Evolutionary conservation across 2,113 vertebrate species (phyloP).

Genomic region (Candoia aspera): DNA sequence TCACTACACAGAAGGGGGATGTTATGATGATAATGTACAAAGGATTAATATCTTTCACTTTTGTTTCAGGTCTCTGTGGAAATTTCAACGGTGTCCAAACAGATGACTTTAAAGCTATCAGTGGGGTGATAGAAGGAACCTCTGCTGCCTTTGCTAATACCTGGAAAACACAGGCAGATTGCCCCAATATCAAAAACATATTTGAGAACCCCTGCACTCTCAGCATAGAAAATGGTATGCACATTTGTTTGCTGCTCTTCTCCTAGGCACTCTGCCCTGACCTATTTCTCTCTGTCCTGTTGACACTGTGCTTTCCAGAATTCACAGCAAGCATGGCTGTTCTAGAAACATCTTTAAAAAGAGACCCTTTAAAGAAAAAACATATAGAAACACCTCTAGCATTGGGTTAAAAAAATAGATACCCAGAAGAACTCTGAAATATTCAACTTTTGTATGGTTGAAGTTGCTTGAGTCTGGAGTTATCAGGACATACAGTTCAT

Average conservation of each 20-base stretch:
- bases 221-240: slow-evolving; percentile 85
- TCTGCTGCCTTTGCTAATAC: slow-evolving; percentile 84
- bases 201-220: slow-evolving; percentile 86
- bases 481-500: neutral
- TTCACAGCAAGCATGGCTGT: neutral
- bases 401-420: neutral
- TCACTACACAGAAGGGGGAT: neutral
- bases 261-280: neutral
- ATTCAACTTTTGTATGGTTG: neutral
- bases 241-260: neutral
- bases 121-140: slow-evolving; percentile 87
- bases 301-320: neutral
- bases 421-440: neutral
- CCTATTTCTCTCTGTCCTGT: neutral
- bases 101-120: slow-evolving; percentile 84
- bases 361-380: neutral
- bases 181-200: slow-evolving; percentile 71
- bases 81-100: slow-evolving; percentile 86
- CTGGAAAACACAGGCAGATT: slow-evolving; percentile 83
- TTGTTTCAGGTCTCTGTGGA: slow-evolving; percentile 86
- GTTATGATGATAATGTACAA: neutral
- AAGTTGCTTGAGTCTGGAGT: neutral
- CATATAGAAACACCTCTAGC: neutral
- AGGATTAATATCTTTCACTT: neutral
- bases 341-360: neutral